Conservation (phyloP, 2,888 invertebrate species). For the Germaria angustata region DNA sequence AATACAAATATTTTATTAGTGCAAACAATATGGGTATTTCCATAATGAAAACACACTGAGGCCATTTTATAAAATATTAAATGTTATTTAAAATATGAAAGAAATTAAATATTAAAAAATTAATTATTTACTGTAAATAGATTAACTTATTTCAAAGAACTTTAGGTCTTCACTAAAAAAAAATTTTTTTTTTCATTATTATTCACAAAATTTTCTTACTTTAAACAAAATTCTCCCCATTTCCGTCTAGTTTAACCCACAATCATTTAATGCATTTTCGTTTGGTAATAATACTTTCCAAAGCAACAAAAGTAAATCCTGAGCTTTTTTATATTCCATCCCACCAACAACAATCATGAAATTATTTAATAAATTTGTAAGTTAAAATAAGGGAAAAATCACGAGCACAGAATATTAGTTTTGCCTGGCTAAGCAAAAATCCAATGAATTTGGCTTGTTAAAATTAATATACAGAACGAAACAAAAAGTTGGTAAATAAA, state of each 20-base stretch:
- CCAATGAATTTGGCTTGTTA: conserved; percentile 38
- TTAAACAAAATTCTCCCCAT: not conserved
- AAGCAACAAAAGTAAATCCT: not conserved
- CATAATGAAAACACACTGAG: not conserved
- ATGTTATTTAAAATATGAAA: no score
- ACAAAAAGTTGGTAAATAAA: not conserved
- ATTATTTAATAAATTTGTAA: conserved; percentile 40
- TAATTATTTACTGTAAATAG: no score
- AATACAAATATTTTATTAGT: not conserved
- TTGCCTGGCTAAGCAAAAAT: conserved; percentile 53
- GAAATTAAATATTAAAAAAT: no score
- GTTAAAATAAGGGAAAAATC: not conserved
- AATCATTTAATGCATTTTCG: not conserved
- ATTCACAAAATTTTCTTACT: no score
- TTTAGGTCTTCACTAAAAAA: no score
- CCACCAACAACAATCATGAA: conserved; percentile 17
- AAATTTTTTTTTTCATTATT: no score
- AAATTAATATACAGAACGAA: conserved; percentile 11
- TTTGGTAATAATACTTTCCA: not conserved
- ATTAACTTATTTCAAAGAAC: no score
- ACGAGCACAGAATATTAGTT: conserved; percentile 21
- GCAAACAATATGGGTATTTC: not conserved
- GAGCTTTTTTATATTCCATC: not conserved
- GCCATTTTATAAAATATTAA: not conserved
- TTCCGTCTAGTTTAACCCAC: not conserved